Base-by-base conservation (phyloP, 1,140 invertebrate genomes). In the Drosophila ohnishii region DNA sequence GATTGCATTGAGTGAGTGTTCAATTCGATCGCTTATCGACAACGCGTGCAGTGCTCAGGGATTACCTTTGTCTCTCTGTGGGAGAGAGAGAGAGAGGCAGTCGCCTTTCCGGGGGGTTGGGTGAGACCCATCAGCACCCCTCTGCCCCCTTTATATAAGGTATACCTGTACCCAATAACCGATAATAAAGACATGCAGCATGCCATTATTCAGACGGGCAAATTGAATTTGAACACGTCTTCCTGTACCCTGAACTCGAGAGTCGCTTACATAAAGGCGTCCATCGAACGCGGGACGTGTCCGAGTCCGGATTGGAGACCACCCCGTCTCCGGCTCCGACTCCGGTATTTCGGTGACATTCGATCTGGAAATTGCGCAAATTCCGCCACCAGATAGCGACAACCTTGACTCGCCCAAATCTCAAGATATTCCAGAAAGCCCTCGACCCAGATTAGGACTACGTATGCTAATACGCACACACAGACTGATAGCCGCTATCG, bases 221-320 rank as follows among this genome's bases (percentile, higher is more conserved):
- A 82, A 79, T 32, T 69, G 75, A 83, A 75, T 87, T 87, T 86
- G 67, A 75, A 86, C 82, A 86, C 82, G 82, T 86, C 82, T 87
- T 86, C 82, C 82, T 87, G 82, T 86, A 60, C 80, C 61, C 59
- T 66, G 61, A 42, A 37, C 61, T 37, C 51, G 51, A 39, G 51
- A 39, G n/a, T n/a, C 66, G 65, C 51, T 80, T 80, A 40, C 75
- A 78, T 82, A 82, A 81, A 53, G 22, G 56, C 35, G 47, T 55
- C 51, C 30, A 58, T 34, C 9, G 37, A 39, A 14, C 16, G 61
- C 37, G 22, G 77, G 76, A 78, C 76, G 76, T 78, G 76, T 69
- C 66, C 69, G 14, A 50, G 65, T 34, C 13, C 30, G 53, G 47
- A 22, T 58, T 50, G 28, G 28, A n/a, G 6, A 14, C 32, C 32